Percentiles rank a stretch among this genome's conserved stretches.
Evolutionary conservation across 2,888 invertebrate species (phyloP).

Genomic region (Ophioninae sp.): DNA sequence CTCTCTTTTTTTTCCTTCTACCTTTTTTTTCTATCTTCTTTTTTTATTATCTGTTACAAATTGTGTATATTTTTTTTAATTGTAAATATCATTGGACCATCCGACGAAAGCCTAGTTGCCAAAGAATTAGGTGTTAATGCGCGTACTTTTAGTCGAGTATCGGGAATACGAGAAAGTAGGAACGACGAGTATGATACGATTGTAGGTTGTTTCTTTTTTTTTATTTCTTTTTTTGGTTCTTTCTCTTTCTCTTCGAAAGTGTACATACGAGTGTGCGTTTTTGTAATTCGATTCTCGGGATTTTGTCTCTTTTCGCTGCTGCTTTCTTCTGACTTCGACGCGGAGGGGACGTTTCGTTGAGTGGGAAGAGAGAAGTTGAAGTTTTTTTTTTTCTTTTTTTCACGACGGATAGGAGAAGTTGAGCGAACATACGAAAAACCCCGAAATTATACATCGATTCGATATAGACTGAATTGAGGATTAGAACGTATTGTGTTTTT

Average conservation of each 20-base stretch:
- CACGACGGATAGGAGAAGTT: background rate
- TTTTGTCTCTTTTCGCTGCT: background rate
- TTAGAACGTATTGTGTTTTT: slow-evolving; percentile 5
- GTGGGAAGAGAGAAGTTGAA: background rate
- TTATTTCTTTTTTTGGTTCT: background rate
- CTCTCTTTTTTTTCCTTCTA: slow-evolving; percentile 53
- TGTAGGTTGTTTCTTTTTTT: background rate
- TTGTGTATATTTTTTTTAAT: slow-evolving; percentile 55
- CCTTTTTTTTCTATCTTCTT: slow-evolving; percentile 33
- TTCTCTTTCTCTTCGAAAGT: background rate
- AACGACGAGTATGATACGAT: slow-evolving; percentile 1
- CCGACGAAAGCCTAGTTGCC: slow-evolving; percentile 72
- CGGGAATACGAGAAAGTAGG: background rate
- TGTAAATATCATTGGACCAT: slow-evolving; percentile 74
- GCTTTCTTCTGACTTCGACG: background rate
- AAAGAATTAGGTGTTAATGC: slow-evolving; percentile 71
- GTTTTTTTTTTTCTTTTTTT: slow-evolving; percentile 3
- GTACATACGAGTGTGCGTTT: slow-evolving; percentile 18
- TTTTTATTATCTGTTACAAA: slow-evolving; percentile 39
- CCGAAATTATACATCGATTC: slow-evolving; percentile 53
- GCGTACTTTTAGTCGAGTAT: slow-evolving; percentile 56
- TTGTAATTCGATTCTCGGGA: slow-evolving; percentile 13
- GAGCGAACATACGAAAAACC: slow-evolving; percentile 19
- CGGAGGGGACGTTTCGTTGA: background rate
- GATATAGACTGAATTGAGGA: slow-evolving; percentile 51